Evolutionary conservation across 2,888 invertebrate genomes (phyloP).

Genomic region (Trissoscelio sp.): DNA sequence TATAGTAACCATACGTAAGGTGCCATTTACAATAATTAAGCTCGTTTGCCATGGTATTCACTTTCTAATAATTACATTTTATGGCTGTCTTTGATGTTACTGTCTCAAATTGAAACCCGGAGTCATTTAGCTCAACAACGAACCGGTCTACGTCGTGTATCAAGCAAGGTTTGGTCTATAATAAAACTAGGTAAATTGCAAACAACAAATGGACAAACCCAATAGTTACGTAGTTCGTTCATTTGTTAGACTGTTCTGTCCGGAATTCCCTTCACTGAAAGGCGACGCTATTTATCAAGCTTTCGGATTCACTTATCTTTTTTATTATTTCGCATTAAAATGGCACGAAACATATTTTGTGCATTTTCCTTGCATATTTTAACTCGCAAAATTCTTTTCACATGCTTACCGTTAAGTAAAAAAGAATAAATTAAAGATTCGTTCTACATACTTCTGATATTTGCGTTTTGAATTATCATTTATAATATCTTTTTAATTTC

Average conservation of each 20-base stretch:
- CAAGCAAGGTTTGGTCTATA: constrained; percentile 66
- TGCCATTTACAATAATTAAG: constrained; percentile 29
- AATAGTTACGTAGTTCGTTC: constrained; percentile 63
- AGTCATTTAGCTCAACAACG: constrained; percentile 54
- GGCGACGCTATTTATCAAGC: constrained; percentile 20
- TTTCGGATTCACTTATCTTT: constrained; percentile 32
- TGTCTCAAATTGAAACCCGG: constrained; percentile 50
- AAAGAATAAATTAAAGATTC: too few relatives aligned
- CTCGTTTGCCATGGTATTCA: constrained; percentile 40
- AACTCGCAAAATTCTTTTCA: neutral
- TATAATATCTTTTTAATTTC: too few relatives aligned
- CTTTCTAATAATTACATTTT: constrained; percentile 54
- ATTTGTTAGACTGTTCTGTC: constrained; percentile 45
- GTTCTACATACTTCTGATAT: too few relatives aligned
- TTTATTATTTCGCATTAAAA: constrained; percentile 25
- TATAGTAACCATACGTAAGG: neutral
- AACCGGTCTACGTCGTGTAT: constrained; percentile 24
- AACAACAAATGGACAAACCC: constrained; percentile 63
- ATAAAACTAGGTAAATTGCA: constrained; percentile 70
- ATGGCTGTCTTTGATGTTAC: constrained; percentile 48
- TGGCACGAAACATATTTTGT: neutral
- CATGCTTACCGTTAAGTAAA: too few relatives aligned
- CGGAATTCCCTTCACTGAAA: constrained; percentile 16
- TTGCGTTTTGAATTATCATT: too few relatives aligned
- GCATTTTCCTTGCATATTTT: neutral